phyloP scores from a whole-genome alignment of 2,113 vertebrate genomes.

The Ceratotherium simum region DNA sequence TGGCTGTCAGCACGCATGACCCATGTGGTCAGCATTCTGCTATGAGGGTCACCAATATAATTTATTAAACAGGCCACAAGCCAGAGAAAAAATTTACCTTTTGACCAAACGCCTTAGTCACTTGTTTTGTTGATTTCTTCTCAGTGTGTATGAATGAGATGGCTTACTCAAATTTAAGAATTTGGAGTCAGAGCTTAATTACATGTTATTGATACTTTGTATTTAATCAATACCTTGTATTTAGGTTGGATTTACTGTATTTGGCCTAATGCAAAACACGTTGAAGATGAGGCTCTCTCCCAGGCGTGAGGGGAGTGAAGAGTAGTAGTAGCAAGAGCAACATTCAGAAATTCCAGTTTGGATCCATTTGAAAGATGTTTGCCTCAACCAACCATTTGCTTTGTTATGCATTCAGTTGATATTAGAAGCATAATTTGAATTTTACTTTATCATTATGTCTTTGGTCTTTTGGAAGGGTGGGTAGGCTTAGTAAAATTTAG shows the following conservation, averaged over 20 bases:
- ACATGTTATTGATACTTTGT: neutral
- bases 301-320: neutral
- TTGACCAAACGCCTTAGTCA: conserved; percentile 40
- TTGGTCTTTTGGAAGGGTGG: neutral
- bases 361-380: neutral
- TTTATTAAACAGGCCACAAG: conserved; percentile 62
- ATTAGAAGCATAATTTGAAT: neutral
- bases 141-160: conserved; percentile 34
- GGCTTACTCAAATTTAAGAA: conserved; percentile 28
- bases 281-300: neutral
- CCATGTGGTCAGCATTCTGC: neutral
- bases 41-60: neutral
- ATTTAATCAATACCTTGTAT: neutral
- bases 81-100: neutral
- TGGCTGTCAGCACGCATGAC: neutral
- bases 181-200: conserved; percentile 13
- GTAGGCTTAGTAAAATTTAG: neutral
- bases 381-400: neutral
- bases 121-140: conserved; percentile 57
- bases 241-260: neutral
- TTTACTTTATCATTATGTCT: neutral
- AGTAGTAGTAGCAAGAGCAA: neutral
- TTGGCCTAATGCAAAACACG: neutral
- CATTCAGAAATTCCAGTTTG: conserved; percentile 10
- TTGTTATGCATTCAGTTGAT: neutral